Evolutionary conservation across 2,113 vertebrate species (phyloP), one percentile per base, ranked within the genome.

Genomic region (Nansenia antarctica): DNA sequence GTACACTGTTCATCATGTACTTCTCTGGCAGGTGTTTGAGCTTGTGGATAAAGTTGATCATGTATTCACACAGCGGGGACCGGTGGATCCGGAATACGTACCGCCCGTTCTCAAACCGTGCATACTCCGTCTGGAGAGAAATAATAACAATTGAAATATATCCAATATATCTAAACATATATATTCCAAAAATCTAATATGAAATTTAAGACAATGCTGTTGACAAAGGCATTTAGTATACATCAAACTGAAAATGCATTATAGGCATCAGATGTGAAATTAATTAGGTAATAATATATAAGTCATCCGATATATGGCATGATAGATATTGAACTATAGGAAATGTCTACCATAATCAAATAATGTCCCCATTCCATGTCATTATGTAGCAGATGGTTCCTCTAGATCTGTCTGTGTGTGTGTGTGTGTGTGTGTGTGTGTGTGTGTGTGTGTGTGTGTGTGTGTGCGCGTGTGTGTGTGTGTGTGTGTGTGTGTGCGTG

Each of bases 41-140:
- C 84, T 98, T 98, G 74, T 98, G 96, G 82, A 98, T 97, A 83
- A 98, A 98, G 86, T 96, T 97, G 85, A 97, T 94, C 95, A 98
- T 97, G 84, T 98, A 98, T 80, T 97, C 96, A 9, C 96, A 98
- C 70, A 98, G 93, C 0, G 96, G 96, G 5, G 96, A 98, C 37
- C 96, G 94, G 76, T 98, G 95, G 82, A 98, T 98, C 67, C 95
- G 92, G 77, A 95, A 98, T 26, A 93, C 89, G 8, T 97, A 97
- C 87, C 93, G 94, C 9, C 96, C 95, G 0, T 94, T 95, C 80
- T 98, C 96, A 1, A 95, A 97, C 69, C 90, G 94, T 0, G 95
- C 95, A 0, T 96, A 96, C 87, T 98, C 96, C 14, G 96, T 98
- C 96, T 98, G 85, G 3, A 61, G 47, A 67, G 58, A 78, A 7